These are phyloP conservation scores for Eufriesea mexicana DNA, from an alignment of 1,140 invertebrate species.

Conservation along the genomic window DNA sequence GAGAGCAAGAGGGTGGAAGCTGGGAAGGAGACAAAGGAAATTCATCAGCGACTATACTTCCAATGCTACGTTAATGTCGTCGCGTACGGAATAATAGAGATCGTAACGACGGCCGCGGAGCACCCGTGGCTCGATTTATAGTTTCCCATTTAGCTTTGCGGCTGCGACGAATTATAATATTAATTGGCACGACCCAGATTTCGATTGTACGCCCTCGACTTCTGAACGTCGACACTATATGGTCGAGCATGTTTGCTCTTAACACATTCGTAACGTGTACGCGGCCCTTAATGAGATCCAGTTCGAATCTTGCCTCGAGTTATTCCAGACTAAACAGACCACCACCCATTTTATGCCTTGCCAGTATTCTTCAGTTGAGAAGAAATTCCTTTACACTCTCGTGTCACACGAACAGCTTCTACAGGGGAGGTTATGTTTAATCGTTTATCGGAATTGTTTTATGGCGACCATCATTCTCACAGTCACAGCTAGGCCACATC, in stretches of 20 bases:
- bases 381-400: no score
- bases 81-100: slow-evolving; percentile 34
- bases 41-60: slow-evolving; percentile 45
- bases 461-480: no score
- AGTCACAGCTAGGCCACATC: no score
- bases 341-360: background rate
- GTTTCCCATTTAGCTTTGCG: slow-evolving; percentile 19
- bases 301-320: background rate
- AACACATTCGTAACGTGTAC: slow-evolving; percentile 15
- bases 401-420: no score
- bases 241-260: slow-evolving; percentile 14
- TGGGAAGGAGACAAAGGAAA: slow-evolving; percentile 32
- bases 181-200: slow-evolving; percentile 45
- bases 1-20: background rate
- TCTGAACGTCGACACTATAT: slow-evolving; percentile 19
- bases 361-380: background rate
- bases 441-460: no score
- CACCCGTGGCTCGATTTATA: slow-evolving; percentile 14
- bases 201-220: slow-evolving; percentile 16
- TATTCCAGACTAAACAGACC: background rate
- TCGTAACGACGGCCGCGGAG: background rate
- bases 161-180: slow-evolving; percentile 38
- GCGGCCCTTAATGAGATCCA: background rate
- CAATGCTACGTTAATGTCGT: slow-evolving; percentile 36
- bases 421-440: no score